Percentiles rank a stretch among this genome's conserved stretches.
Evolutionary conservation across 2,113 vertebrate species (phyloP).

Genomic region (Neoarius graeffei): DNA sequence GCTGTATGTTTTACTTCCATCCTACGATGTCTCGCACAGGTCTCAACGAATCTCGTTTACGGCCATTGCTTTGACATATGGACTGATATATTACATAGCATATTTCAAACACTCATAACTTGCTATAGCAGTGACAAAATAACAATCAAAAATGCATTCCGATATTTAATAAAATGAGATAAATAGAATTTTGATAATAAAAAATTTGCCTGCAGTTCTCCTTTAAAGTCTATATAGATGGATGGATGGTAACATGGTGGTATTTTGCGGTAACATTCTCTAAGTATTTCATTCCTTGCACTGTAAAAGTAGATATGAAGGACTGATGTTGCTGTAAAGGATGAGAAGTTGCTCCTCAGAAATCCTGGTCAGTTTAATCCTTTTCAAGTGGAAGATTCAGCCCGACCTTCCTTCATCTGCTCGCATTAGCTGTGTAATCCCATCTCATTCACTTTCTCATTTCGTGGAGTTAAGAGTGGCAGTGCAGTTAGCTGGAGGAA

Average conservation of each 20-base stretch:
- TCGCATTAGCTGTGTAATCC: constrained; percentile 83
- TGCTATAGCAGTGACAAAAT: no score
- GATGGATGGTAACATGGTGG: neutral
- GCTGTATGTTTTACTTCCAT: no score
- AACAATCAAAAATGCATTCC: no score
- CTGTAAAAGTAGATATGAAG: neutral
- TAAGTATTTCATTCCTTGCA: neutral
- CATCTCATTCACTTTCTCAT: constrained; percentile 75
- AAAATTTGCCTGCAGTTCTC: no score
- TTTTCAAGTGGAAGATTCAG: constrained; percentile 71
- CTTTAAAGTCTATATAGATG: neutral
- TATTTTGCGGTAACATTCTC: neutral
- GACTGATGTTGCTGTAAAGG: constrained; percentile 5
- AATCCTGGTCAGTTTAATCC: constrained; percentile 72
- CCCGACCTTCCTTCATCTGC: constrained; percentile 79
- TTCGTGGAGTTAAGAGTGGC: constrained; percentile 70
- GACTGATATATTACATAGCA: no score
- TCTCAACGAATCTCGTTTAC: no score
- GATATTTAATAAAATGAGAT: no score
- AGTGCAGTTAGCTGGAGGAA: constrained; percentile 60
- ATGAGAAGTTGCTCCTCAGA: constrained; percentile 49
- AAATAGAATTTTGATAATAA: no score
- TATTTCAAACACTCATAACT: no score
- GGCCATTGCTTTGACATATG: no score
- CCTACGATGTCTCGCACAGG: no score